Evolutionary conservation across 1,140 invertebrate species (phyloP).

Genomic region (Dendroctonus ponderosae): DNA sequence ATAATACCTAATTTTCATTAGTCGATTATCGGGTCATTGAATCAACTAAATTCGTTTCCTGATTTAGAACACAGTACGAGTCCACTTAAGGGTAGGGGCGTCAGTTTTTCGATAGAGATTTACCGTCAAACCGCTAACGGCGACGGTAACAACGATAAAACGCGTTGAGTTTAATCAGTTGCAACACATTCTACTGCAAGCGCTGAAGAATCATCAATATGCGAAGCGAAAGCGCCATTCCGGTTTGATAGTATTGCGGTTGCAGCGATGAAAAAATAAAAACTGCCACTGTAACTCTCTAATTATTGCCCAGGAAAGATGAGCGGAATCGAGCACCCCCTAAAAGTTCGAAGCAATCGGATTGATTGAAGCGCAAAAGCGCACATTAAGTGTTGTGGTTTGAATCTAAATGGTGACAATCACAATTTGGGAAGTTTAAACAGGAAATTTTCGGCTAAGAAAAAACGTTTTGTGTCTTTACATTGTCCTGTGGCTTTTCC

Average conservation of each 20-base stretch:
- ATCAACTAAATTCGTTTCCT: slow-evolving; percentile 34
- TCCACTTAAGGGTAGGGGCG: slow-evolving; percentile 25
- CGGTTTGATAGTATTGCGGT: too few relatives aligned
- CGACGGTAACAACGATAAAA: not conserved
- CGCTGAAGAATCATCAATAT: not conserved
- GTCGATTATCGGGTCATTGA: slow-evolving; percentile 32
- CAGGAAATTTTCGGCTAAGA: too few relatives aligned
- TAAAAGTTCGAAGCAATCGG: slow-evolving; percentile 22
- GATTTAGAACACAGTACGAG: slow-evolving; percentile 32
- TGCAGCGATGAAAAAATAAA: too few relatives aligned
- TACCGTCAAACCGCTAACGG: not conserved
- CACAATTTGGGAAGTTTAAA: not conserved
- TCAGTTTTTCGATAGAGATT: slow-evolving; percentile 20
- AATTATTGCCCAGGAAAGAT: slow-evolving; percentile 5
- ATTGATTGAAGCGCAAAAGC: slow-evolving; percentile 35
- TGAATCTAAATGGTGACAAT: slow-evolving; percentile 33
- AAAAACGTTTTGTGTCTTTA: too few relatives aligned
- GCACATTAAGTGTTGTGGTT: slow-evolving; percentile 33
- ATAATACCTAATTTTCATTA: slow-evolving; percentile 38
- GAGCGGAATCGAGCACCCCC: slow-evolving; percentile 20
- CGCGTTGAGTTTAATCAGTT: not conserved
- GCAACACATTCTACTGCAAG: not conserved
- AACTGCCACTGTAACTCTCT: slow-evolving; percentile 1
- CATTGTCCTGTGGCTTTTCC: too few relatives aligned
- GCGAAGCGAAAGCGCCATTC: not conserved